Percentiles rank a stretch among this genome's conserved stretches.
phyloP scores from a whole-genome alignment of 2,888 invertebrate genomes.

The Scaptomyza reducta region DNA sequence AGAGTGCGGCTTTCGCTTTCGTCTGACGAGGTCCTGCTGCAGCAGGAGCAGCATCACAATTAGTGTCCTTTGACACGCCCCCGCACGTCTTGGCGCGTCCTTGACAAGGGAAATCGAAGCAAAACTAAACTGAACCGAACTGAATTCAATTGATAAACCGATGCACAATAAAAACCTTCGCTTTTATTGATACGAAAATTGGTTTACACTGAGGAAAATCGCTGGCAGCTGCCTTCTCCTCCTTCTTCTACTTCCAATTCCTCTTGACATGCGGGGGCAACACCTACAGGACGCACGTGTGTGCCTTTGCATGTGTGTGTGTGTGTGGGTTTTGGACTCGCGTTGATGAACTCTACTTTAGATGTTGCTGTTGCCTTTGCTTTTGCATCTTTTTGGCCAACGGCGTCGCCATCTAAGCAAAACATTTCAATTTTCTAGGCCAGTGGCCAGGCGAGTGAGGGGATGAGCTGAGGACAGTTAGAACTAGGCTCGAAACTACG shows the following conservation, averaged over 20 bases:
- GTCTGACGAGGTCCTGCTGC: constrained; percentile 42
- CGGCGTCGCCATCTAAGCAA: constrained; percentile 53
- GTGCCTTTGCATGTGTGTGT: constrained; percentile 19
- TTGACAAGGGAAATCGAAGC: constrained; percentile 48
- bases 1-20: constrained; percentile 66
- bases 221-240: constrained; percentile 57
- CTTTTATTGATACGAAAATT: constrained; percentile 78
- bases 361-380: constrained; percentile 10
- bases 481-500: constrained; percentile 53
- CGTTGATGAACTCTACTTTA: constrained; percentile 53
- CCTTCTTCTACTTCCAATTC: constrained; percentile 4
- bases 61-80: constrained; percentile 75
- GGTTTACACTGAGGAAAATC: constrained; percentile 72
- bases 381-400: constrained; percentile 45
- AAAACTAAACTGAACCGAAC: constrained; percentile 55
- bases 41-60: constrained; percentile 56
- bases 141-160: constrained; percentile 61
- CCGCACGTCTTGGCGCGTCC: constrained; percentile 50
- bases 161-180: constrained; percentile 60
- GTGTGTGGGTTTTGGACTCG: constrained; percentile 40
- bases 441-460: constrained; percentile 59
- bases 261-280: constrained; percentile 54
- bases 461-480: neutral
- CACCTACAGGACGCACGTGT: constrained; percentile 71
- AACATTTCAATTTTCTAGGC: constrained; percentile 79